Evolutionary conservation across 2,797 vertebrate species (phyloP).

Genomic region (Acridotheres tristis): DNA sequence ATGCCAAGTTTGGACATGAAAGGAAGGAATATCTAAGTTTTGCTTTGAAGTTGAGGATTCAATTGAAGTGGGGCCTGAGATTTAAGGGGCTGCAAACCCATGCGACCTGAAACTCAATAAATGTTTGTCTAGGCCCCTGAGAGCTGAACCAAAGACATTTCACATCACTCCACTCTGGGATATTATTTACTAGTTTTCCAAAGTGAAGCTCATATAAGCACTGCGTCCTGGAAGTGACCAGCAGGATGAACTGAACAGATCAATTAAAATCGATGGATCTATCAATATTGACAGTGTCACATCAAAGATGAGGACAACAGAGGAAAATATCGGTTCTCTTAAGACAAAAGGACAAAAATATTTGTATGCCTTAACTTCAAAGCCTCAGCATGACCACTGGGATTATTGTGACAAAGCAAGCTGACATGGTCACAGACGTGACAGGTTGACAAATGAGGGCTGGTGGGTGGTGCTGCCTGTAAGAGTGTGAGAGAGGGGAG

Average conservation of each 20-base stretch:
- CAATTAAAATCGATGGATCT: constrained; percentile 2
- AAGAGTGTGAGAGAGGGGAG: constrained; percentile 49
- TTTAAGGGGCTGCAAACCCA: constrained; percentile 33
- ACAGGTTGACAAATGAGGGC: constrained; percentile 54
- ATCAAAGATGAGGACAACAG: background rate
- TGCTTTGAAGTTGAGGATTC: constrained; percentile 48
- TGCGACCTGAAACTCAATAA: constrained; percentile 5
- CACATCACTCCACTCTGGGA: background rate
- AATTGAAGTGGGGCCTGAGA: constrained; percentile 1
- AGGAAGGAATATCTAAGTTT: constrained; percentile 12
- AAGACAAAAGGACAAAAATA: constrained; percentile 37
- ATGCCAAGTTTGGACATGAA: constrained; percentile 53
- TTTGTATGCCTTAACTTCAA: constrained; percentile 46
- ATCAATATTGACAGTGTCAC: background rate
- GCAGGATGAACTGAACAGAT: background rate
- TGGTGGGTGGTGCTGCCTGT: constrained; percentile 33
- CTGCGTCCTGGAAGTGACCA: background rate
- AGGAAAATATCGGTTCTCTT: background rate
- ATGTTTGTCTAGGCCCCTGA: constrained; percentile 41
- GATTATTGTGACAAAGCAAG: constrained; percentile 47
- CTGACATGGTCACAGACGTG: background rate
- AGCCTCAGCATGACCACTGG: background rate
- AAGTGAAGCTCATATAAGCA: background rate
- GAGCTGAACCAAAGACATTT: background rate
- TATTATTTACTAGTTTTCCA: background rate